These are phyloP conservation scores for Noctua comes DNA, from an alignment of 2,888 invertebrate species.

Conservation along the genomic window DNA sequence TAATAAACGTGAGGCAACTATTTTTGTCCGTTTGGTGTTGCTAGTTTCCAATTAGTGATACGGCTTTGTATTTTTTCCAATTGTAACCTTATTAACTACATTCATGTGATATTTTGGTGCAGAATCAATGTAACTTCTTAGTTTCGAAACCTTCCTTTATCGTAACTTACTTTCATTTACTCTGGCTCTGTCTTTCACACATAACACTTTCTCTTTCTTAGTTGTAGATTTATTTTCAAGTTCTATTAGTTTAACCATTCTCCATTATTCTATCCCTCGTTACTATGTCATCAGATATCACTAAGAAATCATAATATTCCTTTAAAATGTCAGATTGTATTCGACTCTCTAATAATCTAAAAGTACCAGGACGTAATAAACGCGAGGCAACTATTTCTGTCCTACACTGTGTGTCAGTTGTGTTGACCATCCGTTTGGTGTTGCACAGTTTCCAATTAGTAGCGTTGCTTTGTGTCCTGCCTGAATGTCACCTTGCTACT, in stretches of 20 bases:
- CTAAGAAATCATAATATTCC: background rate
- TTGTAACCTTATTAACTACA: slow-evolving; percentile 64
- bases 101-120: slow-evolving; percentile 38
- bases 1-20: background rate
- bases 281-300: too few relatives aligned
- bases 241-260: background rate
- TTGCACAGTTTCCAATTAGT: slow-evolving; percentile 83
- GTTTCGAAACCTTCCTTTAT: background rate
- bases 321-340: background rate
- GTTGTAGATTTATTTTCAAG: background rate
- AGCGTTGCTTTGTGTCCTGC: slow-evolving; percentile 75
- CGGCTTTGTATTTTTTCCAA: slow-evolving; percentile 73
- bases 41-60: slow-evolving; percentile 82
- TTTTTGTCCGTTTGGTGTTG: slow-evolving; percentile 67
- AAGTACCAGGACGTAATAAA: slow-evolving; percentile 1
- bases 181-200: background rate
- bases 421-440: slow-evolving; percentile 77
- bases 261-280: background rate
- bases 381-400: slow-evolving; percentile 1
- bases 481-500: slow-evolving; percentile 67
- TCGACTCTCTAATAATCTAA: background rate
- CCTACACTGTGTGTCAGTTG: slow-evolving; percentile 65
- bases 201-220: background rate
- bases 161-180: background rate
- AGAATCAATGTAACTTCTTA: background rate